A percentile compares a stretch with the other conserved stretches of the same genome.
These are phyloP conservation scores for Noctua fimbriata DNA, from an alignment of 2,888 invertebrate species.

Conservation along the genomic window DNA sequence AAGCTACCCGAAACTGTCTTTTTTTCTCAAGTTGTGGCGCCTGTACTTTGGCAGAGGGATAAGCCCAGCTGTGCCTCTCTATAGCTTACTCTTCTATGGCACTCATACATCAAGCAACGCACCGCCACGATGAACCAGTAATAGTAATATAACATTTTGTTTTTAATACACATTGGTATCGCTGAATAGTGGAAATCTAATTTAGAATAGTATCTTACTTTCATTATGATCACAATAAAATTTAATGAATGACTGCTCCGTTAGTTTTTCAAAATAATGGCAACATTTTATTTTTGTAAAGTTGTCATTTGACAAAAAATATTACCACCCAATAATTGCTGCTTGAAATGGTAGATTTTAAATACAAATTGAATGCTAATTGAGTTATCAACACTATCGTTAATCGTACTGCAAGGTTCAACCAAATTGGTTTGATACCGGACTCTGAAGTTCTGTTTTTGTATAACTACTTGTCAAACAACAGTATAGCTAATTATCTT, in stretches of 20 bases:
- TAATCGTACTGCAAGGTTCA: not conserved
- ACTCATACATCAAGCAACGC: not conserved
- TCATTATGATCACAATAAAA: no score
- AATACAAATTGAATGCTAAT: not conserved
- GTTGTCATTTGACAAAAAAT: conserved; percentile 27
- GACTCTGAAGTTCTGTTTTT: not conserved
- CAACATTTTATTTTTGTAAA: conserved; percentile 42
- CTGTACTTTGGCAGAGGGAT: no score
- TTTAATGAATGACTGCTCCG: not conserved
- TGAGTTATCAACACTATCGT: not conserved
- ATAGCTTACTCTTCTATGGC: no score
- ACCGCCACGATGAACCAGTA: not conserved
- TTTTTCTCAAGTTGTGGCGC: no score
- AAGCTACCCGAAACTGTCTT: no score
- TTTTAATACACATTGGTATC: not conserved
- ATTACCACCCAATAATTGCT: conserved; percentile 24
- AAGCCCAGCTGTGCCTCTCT: no score
- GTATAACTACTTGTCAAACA: not conserved
- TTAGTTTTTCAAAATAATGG: conserved; percentile 1
- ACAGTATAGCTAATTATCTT: not conserved
- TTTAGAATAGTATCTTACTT: no score
- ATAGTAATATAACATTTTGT: not conserved
- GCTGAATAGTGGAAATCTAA: not conserved
- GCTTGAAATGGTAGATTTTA: conserved; percentile 31
- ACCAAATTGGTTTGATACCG: not conserved